phyloP scores from a whole-genome alignment of 2,888 invertebrate genomes.

The Pyrrhia umbra region DNA sequence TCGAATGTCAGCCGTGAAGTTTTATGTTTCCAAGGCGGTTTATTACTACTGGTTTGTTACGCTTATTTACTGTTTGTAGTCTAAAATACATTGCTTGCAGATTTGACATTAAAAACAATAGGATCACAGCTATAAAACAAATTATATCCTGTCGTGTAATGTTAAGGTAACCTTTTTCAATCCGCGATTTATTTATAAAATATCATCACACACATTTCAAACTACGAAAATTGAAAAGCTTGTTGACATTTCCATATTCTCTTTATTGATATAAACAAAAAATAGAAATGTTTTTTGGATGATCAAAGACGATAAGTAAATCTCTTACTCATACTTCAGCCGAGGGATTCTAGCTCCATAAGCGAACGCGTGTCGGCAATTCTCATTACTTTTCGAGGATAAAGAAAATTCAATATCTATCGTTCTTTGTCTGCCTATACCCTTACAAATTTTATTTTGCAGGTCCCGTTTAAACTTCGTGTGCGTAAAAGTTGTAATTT shows the following conservation, averaged over 20 bases:
- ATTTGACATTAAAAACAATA: not conserved
- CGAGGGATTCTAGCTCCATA: slow-evolving; percentile 72
- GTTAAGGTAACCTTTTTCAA: not conserved
- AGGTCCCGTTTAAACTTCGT: slow-evolving; percentile 66
- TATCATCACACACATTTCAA: slow-evolving; percentile 19
- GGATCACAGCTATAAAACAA: too few relatives aligned
- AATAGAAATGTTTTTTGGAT: slow-evolving; percentile 67
- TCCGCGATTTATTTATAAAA: not conserved
- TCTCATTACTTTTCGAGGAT: slow-evolving; percentile 84
- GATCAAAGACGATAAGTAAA: slow-evolving; percentile 78
- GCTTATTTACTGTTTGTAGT: not conserved
- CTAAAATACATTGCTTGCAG: not conserved
- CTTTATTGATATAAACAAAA: slow-evolving; percentile 58
- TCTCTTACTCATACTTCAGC: slow-evolving; percentile 69
- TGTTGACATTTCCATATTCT: slow-evolving; percentile 40
- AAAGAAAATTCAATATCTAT: slow-evolving; percentile 84
- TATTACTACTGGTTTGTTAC: not conserved
- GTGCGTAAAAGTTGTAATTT: slow-evolving; percentile 12
- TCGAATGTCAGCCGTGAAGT: slow-evolving; percentile 4
- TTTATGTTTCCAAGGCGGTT: not conserved
- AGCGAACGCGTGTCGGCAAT: slow-evolving; percentile 82
- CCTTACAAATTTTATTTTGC: slow-evolving; percentile 75
- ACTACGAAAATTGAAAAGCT: slow-evolving; percentile 40
- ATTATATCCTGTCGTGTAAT: too few relatives aligned
- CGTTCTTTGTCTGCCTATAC: slow-evolving; percentile 75